Base-by-base conservation (phyloP, 2,888 invertebrate genomes). In the Serrognathus titanus region DNA sequence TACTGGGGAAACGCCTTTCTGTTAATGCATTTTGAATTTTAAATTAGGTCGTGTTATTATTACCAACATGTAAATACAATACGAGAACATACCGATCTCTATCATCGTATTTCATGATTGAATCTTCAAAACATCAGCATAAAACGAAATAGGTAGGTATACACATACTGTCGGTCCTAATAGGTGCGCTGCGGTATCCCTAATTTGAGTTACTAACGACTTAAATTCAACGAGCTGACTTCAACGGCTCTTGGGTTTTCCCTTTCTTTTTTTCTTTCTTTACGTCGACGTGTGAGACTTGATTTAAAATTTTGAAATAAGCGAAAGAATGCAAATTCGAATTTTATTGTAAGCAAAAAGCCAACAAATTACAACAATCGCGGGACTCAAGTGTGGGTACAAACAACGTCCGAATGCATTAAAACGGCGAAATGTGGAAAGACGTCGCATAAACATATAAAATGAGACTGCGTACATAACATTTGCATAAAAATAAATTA, bases 401-500 rank as follows among this genome's bases (percentile, higher is more conserved):
- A 7, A 40, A 40, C 40, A 40, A 11, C 40, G 40, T 40, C 40
- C 40, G 40, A 40, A 40, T 11, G 40, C 40, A 40, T 12, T 40
- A 48, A 53, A 53, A 47, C 38, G 39, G 40, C 39, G 48, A 54
- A 49, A 41, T 16, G 54, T 41, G 38, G 37, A 54, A 54, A 48
- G 39, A 31, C 24, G 24, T 31, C 24, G 37, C 48, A 43, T 48
- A 54, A 49, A 54, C 38, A 38, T 48, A 43, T 24, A 39, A 47
- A 54, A 54, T 54, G 54, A 53, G 40, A 47, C 40, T 40, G 48
- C 24, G 48, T 53, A 53, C 48, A 41, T 24, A 48, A 16, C 43
- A 48, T 54, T 54, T 54, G 54, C 48, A 54, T 54, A 54, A 54
- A 54, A 54, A 54, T 48, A 54, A 54, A 54, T 54, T 54, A 48